Evolutionary conservation across 2,797 vertebrate genomes (phyloP).

Genomic region (Malurus splendens): DNA sequence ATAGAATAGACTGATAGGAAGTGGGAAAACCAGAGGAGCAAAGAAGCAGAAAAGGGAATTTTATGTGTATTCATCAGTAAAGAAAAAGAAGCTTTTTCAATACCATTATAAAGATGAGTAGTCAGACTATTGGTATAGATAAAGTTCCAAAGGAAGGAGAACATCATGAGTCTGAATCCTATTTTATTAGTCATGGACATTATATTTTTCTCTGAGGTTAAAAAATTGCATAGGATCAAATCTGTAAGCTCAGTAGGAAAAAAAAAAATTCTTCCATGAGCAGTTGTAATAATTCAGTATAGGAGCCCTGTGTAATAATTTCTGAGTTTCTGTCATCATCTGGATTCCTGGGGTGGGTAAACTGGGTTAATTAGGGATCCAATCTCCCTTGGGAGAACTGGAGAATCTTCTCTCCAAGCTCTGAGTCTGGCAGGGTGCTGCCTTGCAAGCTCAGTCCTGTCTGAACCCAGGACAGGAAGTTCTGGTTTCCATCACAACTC

Average conservation of each 20-base stretch:
- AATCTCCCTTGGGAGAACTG: neutral
- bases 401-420: neutral
- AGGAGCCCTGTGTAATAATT: neutral
- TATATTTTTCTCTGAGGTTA: neutral
- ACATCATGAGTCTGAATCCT: neutral
- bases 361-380: rapidly evolving
- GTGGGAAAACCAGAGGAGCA: neutral
- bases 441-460: rapidly evolving
- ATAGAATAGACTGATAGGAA: neutral
- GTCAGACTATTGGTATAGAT: neutral
- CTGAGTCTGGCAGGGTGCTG: rapidly evolving
- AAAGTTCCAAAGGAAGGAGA: neutral
- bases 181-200: neutral
- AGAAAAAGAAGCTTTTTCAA: neutral
- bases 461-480: neutral
- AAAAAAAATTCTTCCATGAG: neutral
- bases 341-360: neutral
- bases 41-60: neutral
- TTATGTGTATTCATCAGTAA: neutral
- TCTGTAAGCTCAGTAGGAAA: neutral
- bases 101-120: neutral
- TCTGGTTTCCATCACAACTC: neutral
- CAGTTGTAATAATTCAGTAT: neutral
- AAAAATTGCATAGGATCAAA: neutral
- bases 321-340: neutral